Base-by-base conservation (phyloP, 2,888 invertebrate species). In the Poecilobothrus nobilitatus region DNA sequence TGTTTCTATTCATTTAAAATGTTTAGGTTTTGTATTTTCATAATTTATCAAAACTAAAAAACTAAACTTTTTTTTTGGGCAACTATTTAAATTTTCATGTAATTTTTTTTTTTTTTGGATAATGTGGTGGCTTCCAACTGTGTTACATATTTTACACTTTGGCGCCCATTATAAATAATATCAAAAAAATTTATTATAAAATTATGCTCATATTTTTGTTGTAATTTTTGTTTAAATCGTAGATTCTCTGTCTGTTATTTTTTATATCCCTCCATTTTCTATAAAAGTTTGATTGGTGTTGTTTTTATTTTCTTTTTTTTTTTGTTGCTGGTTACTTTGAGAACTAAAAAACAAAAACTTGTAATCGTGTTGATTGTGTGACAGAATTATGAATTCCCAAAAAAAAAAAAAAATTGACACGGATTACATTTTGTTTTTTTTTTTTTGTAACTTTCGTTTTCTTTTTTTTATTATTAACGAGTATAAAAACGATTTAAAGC, bases 401-500 rank as follows among this genome's bases (percentile, higher is more conserved):
- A 10, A 53, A 27, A 27, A 53, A 12, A 10, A 53, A 27, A 27
- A 27, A 27, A 27, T 27, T 27, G 27, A 27, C 27, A 27, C 27
- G 27, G 27, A 27, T 27, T 27, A 27, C 27, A 34, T 10, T 10
- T 37, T 37, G 9, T 8, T 37, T 37, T 37, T n/a, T 5, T 34
- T 53, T 53, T 53, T 53, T 53, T 53, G 15, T 53, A 53, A 53
- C 53, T 53, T 53, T 53, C 53, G 15, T 53, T 53, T 53, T 53
- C 44, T 10, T 53, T 53, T 18, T 53, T 37, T 37, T 37, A 12
- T 53, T 8, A 53, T 53, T 12, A 53, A 53, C 53, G 53, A 53
- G 53, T 15, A 18, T 18, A 53, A 9, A n/a, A 53, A 53, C 15
- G 53, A 53, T 53, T 53, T 53, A 18, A 18, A 27, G 5, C 27